Evolutionary conservation across 2,888 invertebrate species (phyloP).

Genomic region (Watsonalla cultraria): DNA sequence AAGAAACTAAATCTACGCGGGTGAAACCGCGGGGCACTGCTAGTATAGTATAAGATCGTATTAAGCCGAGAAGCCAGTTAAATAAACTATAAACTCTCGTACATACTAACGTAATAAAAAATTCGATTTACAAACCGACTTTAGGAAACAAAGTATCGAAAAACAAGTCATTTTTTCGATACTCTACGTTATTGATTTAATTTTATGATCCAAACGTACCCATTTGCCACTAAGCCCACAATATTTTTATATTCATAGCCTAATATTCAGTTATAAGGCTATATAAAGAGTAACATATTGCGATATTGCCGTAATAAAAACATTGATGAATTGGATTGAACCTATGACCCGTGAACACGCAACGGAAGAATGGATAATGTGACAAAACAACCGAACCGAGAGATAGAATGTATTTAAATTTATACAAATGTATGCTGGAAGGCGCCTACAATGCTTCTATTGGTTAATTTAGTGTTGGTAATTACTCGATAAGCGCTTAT

Average conservation of each 20-base stretch:
- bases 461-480: not conserved
- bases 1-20: no score
- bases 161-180: not conserved
- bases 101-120: no score
- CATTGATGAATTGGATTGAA: conserved; percentile 12
- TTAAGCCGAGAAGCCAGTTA: no score
- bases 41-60: no score
- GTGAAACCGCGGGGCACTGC: no score
- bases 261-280: not conserved
- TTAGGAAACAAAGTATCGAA: no score
- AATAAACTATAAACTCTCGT: no score
- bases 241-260: not conserved
- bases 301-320: conserved; percentile 12
- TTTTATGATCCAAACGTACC: not conserved
- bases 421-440: conserved; percentile 47
- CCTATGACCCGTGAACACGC: not conserved
- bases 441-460: conserved; percentile 24
- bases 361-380: not conserved
- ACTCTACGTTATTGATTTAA: not conserved
- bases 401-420: conserved; percentile 45
- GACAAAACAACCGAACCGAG: not conserved
- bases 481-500: not conserved
- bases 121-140: no score
- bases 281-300: conserved; percentile 1
- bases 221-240: not conserved